Evolutionary conservation across 2,113 vertebrate species (phyloP).

Genomic region (Cryptotis parvus): DNA sequence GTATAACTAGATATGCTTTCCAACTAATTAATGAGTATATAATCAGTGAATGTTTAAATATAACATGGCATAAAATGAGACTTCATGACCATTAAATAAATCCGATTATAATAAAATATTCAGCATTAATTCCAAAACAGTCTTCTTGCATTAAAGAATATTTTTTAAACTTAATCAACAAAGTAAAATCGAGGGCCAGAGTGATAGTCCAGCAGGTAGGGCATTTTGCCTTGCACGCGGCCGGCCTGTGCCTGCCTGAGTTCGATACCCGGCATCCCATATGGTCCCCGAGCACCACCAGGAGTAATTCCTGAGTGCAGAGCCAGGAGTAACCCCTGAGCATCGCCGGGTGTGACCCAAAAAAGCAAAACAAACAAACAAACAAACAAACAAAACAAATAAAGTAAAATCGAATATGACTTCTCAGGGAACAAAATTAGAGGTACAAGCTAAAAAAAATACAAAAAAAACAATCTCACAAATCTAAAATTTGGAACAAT

Average conservation of each 20-base stretch:
- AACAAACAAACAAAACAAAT: too few relatives aligned
- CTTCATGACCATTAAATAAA: slow-evolving; percentile 33
- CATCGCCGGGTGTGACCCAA: too few relatives aligned
- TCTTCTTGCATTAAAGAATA: slow-evolving; percentile 5
- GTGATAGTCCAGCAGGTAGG: too few relatives aligned
- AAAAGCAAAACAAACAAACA: too few relatives aligned
- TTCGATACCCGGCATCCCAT: too few relatives aligned
- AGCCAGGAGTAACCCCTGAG: too few relatives aligned
- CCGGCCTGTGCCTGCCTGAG: too few relatives aligned
- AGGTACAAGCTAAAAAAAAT: slow-evolving; percentile 32
- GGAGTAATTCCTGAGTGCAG: too few relatives aligned
- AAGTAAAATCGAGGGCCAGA: too few relatives aligned
- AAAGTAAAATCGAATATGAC: neutral
- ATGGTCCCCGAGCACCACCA: too few relatives aligned
- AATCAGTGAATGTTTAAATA: slow-evolving; percentile 32
- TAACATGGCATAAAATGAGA: slow-evolving; percentile 13
- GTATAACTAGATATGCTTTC: slow-evolving; percentile 32
- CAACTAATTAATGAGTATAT: neutral
- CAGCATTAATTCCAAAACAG: slow-evolving; percentile 46
- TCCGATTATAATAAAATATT: slow-evolving; percentile 16
- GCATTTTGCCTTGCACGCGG: too few relatives aligned
- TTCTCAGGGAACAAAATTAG: slow-evolving; percentile 39
- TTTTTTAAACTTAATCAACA: slow-evolving; percentile 40
- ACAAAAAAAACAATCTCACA: slow-evolving; percentile 45
- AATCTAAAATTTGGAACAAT: slow-evolving; percentile 56